phyloP scores from a whole-genome alignment of 2,888 invertebrate species.

The Oligia strigilis region DNA sequence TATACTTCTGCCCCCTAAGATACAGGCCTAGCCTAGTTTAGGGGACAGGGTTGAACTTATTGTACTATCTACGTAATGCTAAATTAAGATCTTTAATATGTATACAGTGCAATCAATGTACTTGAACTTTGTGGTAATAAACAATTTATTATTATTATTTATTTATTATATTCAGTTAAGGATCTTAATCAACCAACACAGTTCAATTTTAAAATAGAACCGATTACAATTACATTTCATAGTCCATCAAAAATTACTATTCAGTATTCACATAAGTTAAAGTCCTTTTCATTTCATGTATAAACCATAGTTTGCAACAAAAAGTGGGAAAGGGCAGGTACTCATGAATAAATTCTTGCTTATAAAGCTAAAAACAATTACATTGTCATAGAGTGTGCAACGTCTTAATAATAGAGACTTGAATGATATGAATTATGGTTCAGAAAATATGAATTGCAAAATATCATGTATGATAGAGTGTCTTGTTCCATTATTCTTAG shows the following conservation, averaged over 20 bases:
- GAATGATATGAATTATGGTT: slow-evolving; percentile 32
- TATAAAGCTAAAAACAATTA: slow-evolving; percentile 47
- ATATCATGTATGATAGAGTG: background rate
- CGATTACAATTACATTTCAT: slow-evolving; percentile 23
- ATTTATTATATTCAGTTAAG: background rate
- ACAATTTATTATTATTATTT: too few species aligned
- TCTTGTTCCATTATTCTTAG: background rate
- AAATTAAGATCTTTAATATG: too few species aligned
- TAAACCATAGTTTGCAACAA: slow-evolving; percentile 37
- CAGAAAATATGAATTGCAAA: slow-evolving; percentile 23
- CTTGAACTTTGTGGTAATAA: too few species aligned
- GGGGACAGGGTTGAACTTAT: too few species aligned
- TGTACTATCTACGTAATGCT: too few species aligned
- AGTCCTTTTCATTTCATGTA: slow-evolving; percentile 33
- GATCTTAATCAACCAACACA: background rate
- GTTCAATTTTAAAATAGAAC: background rate
- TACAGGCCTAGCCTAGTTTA: too few species aligned
- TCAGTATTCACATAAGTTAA: slow-evolving; percentile 21
- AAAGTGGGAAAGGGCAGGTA: slow-evolving; percentile 46
- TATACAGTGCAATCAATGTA: too few species aligned
- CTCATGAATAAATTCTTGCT: slow-evolving; percentile 43
- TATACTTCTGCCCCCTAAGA: too few species aligned
- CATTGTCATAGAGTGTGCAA: slow-evolving; percentile 41
- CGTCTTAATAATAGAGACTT: slow-evolving; percentile 49
- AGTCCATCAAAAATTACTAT: slow-evolving; percentile 36